Percentiles rank a stretch among this genome's conserved stretches.
Evolutionary conservation across 2,797 vertebrate species (phyloP).

Genomic region (Clarias platycephalus): DNA sequence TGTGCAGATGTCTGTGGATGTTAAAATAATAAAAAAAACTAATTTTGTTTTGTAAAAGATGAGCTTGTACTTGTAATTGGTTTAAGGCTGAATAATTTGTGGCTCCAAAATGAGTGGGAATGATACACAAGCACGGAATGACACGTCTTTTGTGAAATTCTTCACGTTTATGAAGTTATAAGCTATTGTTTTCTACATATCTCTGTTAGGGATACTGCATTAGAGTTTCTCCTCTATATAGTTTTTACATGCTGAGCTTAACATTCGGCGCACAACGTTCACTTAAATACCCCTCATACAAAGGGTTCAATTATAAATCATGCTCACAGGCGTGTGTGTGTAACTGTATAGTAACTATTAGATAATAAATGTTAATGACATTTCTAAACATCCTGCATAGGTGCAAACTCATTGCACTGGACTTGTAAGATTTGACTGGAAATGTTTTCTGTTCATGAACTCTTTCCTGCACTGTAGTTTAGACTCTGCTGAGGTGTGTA

Average conservation of each 20-base stretch:
- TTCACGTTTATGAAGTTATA: neutral
- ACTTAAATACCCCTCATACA: neutral
- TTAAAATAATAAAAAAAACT: conserved; percentile 1
- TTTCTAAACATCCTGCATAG: conserved; percentile 19
- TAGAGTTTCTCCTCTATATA: neutral
- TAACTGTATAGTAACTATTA: conserved; percentile 22
- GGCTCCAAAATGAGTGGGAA: neutral
- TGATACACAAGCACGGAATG: neutral
- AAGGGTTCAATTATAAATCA: too few relatives aligned
- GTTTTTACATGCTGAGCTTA: neutral
- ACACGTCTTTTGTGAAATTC: neutral
- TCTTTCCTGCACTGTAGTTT: conserved; percentile 55
- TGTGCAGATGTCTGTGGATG: conserved; percentile 36
- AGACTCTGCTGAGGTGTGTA: conserved; percentile 52
- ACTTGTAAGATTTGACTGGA: conserved; percentile 41
- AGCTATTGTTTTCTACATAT: neutral
- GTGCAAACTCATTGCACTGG: conserved; percentile 12
- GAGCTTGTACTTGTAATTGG: conserved; percentile 3
- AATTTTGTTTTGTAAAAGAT: neutral
- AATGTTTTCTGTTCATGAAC: conserved; percentile 42
- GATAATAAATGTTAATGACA: conserved; percentile 21
- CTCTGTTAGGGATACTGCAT: neutral
- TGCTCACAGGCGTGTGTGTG: too few relatives aligned
- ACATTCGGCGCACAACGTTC: neutral
- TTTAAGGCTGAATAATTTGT: conserved; percentile 11